Evolutionary conservation across 2,113 vertebrate species (phyloP).

Genomic region (Phaethon lepturus): DNA sequence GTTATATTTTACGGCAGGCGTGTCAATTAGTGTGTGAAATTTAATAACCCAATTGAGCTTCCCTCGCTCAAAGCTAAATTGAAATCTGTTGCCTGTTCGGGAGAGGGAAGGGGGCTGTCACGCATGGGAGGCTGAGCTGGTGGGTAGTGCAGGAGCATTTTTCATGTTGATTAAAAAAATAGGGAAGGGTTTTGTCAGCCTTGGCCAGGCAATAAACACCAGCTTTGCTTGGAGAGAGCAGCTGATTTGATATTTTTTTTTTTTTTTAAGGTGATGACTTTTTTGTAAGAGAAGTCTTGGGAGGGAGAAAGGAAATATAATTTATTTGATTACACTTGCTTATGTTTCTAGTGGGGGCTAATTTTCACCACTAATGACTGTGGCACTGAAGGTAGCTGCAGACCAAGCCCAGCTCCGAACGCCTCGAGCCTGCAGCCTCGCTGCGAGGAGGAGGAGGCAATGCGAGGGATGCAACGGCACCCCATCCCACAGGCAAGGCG

Average conservation of each 20-base stretch:
- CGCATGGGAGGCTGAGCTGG: not conserved
- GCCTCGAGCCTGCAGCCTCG: not conserved
- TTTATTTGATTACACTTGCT: not conserved
- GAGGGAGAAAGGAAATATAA: not conserved
- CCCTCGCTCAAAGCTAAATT: slow-evolving; percentile 62
- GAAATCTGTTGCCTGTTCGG: slow-evolving; percentile 61
- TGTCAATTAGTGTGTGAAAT: slow-evolving; percentile 77
- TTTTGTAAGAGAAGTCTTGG: not conserved
- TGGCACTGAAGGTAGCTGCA: not conserved
- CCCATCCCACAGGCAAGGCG: fast-evolving
- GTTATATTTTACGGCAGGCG: slow-evolving; percentile 60
- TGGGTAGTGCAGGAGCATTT: not conserved
- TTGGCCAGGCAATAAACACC: not conserved
- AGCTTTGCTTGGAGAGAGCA: not conserved
- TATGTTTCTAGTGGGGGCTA: not conserved
- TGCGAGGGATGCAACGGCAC: too few species aligned
- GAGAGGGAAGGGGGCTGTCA: slow-evolving; percentile 1
- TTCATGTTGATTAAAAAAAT: not conserved
- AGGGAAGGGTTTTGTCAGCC: not conserved
- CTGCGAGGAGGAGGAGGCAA: not conserved
- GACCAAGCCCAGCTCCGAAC: not conserved
- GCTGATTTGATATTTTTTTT: not conserved
- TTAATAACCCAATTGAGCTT: slow-evolving; percentile 71
- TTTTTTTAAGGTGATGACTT: not conserved
- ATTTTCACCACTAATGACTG: not conserved